Evolutionary conservation across 1,140 invertebrate genomes (phyloP), one percentile per base, ranked within the genome.

Genomic region (Drosophila parvula): DNA sequence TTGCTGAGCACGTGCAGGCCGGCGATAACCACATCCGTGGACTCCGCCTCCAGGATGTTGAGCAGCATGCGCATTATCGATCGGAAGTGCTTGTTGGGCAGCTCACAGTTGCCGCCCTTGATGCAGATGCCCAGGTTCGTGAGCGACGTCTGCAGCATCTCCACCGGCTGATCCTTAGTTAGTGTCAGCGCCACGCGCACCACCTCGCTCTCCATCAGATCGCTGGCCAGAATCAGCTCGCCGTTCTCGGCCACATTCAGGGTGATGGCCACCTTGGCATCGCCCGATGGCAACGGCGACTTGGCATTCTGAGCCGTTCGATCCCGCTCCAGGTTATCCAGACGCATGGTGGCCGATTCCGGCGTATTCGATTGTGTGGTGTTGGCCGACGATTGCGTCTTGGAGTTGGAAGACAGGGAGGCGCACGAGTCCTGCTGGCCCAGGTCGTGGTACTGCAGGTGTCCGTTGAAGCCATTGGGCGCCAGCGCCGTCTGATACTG

Each of bases 1-100:
- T 97, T 97, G 47, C 96, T 94, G 28, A 98, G 93, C 38, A 96
- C 96, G 78, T 95, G 94, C 47, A 98, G 93, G 0, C 96, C 95
- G 77, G 95, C 94, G 8, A 95, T 95, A 58, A 96, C 94, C 16
- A 95, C 93, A n/a, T 94, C 94, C 79, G 95, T 95, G 81, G 95
- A 94, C 18, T 94, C 93, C 68, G 95, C 93, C 60, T 94, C 94
- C 69, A 98, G 93, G 83, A 96, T 94, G 90, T 97, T 96, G 74
- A 96, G 92, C 22, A 97, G 92, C 61, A 96, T 94, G 68, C 96
- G 94, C 78, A 97, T 94, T 70, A 97, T 93, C 84, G 94, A 94
- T 74, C 96, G 96, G 73, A 95, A 95, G 82, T 95, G 93, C 69
- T 94, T 90, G 47, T 93, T 93, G 5, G 93, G 91, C 48, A 91